phyloP scores from a whole-genome alignment of 2,797 vertebrate species.

The Orientallactaga sibirica region DNA sequence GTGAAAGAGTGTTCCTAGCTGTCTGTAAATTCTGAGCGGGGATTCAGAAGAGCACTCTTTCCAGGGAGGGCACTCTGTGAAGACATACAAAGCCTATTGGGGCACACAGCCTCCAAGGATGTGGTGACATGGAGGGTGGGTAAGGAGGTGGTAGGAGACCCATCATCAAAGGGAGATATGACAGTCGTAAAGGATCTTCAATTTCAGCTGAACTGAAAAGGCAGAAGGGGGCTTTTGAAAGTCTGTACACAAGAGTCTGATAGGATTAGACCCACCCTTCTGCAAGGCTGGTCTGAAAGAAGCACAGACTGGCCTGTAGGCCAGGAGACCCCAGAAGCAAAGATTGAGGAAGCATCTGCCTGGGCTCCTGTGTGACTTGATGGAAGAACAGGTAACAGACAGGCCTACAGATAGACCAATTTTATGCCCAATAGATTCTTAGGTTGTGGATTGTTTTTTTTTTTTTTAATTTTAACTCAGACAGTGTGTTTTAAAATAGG shows the following conservation, averaged over 20 bases:
- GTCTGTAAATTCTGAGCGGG: background rate
- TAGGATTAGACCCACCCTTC: background rate
- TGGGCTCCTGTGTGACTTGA: background rate
- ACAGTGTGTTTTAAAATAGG: background rate
- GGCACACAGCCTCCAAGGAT: background rate
- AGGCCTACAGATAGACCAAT: background rate
- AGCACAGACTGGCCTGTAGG: rapidly evolving
- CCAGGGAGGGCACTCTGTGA: background rate
- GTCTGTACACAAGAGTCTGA: background rate
- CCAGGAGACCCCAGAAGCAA: background rate
- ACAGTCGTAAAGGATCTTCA: background rate
- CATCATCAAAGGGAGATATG: background rate
- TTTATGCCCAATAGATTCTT: background rate
- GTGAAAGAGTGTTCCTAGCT: background rate
- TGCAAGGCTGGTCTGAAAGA: background rate
- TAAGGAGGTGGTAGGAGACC: background rate
- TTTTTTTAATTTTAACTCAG: background rate
- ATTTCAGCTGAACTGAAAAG: background rate
- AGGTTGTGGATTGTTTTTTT: background rate
- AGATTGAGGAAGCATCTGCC: background rate
- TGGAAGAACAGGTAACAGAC: background rate
- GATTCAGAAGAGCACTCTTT: background rate
- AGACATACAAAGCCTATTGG: background rate
- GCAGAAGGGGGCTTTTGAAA: background rate
- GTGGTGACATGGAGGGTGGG: background rate